Conservation (phyloP, 2,888 invertebrate genomes). For the Thecophora atra region DNA sequence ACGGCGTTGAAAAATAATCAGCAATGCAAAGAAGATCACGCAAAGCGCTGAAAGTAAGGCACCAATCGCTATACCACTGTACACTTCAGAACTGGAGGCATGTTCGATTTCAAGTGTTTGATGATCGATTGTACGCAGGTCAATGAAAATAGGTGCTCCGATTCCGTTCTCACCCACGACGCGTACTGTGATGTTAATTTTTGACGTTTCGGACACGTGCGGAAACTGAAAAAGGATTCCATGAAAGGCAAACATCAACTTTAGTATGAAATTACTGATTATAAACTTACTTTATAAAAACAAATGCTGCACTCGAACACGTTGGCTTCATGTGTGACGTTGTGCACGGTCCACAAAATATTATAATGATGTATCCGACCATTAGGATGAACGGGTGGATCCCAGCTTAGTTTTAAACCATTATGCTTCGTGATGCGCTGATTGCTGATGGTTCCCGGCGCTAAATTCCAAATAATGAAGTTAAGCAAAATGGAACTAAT, state of each 20-base stretch:
- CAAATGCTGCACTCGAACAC: conserved; percentile 56
- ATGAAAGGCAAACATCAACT: not conserved
- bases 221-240: conserved; percentile 59
- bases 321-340: conserved; percentile 61
- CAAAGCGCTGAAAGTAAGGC: conserved; percentile 59
- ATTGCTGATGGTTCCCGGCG: conserved; percentile 64
- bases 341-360: conserved; percentile 61
- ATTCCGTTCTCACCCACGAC: conserved; percentile 64
- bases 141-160: conserved; percentile 63
- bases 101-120: conserved; percentile 50
- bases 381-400: conserved; percentile 62
- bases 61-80: conserved; percentile 63
- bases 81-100: conserved; percentile 55
- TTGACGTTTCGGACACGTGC: conserved; percentile 61
- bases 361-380: conserved; percentile 63
- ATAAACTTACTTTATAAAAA: conserved; percentile 54
- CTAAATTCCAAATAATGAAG: conserved; percentile 45
- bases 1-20: conserved; percentile 60
- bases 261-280: not conserved
- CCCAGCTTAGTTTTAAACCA: conserved; percentile 63
- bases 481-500: not conserved
- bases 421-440: conserved; percentile 58
- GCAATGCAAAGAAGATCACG: conserved; percentile 58
- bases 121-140: conserved; percentile 56
- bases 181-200: conserved; percentile 63